Conservation (phyloP, 2,113 vertebrate genomes). For the Jaculus jaculus region DNA sequence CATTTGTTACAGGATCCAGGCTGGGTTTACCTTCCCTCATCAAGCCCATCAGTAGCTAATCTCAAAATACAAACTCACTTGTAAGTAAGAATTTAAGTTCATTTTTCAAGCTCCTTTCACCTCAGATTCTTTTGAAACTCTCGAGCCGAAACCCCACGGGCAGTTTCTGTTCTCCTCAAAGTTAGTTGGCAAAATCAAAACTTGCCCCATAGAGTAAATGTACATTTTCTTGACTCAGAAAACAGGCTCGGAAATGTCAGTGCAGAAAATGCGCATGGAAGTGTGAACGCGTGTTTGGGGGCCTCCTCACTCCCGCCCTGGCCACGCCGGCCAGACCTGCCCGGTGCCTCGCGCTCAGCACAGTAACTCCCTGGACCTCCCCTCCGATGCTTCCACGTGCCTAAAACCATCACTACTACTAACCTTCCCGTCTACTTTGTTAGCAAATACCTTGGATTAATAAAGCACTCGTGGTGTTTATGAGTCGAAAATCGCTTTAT, state of each 20-base stretch:
- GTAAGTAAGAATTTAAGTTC: background rate
- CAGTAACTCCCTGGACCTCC: background rate
- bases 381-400: background rate
- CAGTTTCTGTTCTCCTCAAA: too few species aligned
- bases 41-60: background rate
- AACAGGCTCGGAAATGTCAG: accelerated
- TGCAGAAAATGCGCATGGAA: background rate
- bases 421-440: conserved; percentile 16
- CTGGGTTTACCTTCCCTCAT: too few species aligned
- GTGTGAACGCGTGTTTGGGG: accelerated
- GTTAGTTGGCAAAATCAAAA: background rate
- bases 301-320: background rate
- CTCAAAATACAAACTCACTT: background rate
- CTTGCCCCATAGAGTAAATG: background rate
- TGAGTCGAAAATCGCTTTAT: conserved; percentile 44
- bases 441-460: conserved; percentile 60
- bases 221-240: background rate
- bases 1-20: accelerated
- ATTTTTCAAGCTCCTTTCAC: background rate
- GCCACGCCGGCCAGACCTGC: accelerated
- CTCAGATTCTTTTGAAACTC: background rate
- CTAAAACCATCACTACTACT: background rate
- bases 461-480: conserved; percentile 50
- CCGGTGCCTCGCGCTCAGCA: accelerated
- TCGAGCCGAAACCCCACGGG: background rate